Base-by-base conservation (phyloP, 2,888 invertebrate species). In the Thalpophila matura region DNA sequence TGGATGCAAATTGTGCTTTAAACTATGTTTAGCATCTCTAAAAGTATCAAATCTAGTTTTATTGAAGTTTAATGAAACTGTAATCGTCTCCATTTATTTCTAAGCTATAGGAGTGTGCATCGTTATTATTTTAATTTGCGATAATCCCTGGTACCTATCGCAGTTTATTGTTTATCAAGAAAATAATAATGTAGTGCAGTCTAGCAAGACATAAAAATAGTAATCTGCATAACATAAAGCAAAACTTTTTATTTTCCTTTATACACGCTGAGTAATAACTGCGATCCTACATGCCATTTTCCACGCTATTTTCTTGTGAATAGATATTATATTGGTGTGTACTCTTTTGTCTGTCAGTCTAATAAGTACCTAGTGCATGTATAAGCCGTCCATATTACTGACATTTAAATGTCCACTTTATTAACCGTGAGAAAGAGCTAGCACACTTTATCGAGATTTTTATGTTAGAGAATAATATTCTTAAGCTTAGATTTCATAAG, bases 371-470 rank as follows among this genome's bases (percentile, higher is more conserved):
- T 38, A 38, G 47, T 40, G 54, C 46, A 57, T 66, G 7, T 56
- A 55, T 50, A 40, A 55, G 38, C 55, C 35, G 42, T 53, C 27
- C 29, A 29, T 40, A 49, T 58, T 49, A 53, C 57, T 31, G 47
- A 53, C 51, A 61, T 65, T 47, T 61, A 65, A 60, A 64, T 56
- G 49, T 38, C 53, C 37, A 58, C 50, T 74, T 4, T 54, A 53
- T 61, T 60, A 54, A 61, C 66, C 77, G 77, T 76, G 77, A 43
- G 66, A 74, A 72, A 58, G 24, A 47, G 7, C 20, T 53, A 49
- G 49, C 40, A 49, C n/a, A 50, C 14, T 61, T 53, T 18, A 49
- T 37, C 12, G 31, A 43, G 14, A 33, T 14, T 47, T 51, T 54
- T 24, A 22, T 12, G 26, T 29, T 29, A 24, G 20, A 12, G 33